Conservation (phyloP, 2,888 invertebrate species). For the Mythimna impura region DNA sequence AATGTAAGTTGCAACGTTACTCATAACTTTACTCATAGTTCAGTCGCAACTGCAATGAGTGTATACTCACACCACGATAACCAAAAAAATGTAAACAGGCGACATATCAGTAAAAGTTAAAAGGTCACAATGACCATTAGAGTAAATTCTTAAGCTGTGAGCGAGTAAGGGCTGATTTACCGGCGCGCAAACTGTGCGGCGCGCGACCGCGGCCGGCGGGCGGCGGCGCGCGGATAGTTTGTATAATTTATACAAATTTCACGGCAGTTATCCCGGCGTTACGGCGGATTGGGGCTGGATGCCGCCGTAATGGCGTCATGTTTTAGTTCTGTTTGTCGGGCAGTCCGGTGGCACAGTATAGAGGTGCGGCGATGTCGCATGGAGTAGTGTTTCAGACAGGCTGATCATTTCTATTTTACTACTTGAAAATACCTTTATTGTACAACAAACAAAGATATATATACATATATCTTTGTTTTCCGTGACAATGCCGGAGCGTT, state of each 20-base stretch:
- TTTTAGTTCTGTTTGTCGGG: conserved; percentile 57
- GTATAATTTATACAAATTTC: conserved; percentile 76
- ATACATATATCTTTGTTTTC: no score
- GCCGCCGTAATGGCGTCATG: conserved; percentile 57
- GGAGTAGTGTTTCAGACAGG: no score
- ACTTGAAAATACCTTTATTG: no score
- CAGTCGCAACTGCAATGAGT: no score
- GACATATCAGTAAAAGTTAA: conserved; percentile 16
- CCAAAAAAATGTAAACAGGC: conserved; percentile 16
- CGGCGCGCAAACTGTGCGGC: conserved; percentile 62
- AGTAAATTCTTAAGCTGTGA: conserved; percentile 55
- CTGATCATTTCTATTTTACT: no score
- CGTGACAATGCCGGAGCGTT: no score
- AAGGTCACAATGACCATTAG: conserved; percentile 48
- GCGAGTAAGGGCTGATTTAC: conserved; percentile 67
- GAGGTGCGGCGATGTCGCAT: neutral
- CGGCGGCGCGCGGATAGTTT: conserved; percentile 61
- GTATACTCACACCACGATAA: neutral
- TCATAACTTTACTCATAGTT: no score
- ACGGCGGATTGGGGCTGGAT: conserved; percentile 52
- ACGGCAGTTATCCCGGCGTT: conserved; percentile 67
- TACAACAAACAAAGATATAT: no score
- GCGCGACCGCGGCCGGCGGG: conserved; percentile 47
- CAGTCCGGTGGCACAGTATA: conserved; percentile 19
- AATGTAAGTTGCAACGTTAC: no score